A percentile compares a stretch with the other conserved stretches of the same genome.
Evolutionary conservation across 1,140 invertebrate species (phyloP).

Genomic region (Nomia melanderi): DNA sequence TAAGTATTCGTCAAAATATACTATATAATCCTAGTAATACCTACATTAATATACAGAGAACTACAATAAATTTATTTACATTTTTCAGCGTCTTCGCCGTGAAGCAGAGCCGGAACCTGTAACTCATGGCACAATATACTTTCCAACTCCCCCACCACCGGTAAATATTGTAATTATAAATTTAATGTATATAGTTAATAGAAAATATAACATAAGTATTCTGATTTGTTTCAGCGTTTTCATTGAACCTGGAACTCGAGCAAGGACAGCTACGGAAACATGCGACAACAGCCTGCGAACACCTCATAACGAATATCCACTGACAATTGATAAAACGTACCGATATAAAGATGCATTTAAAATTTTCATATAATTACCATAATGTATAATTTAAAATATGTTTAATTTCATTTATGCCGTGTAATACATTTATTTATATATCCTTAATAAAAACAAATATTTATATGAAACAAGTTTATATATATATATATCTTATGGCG

Average conservation of each 20-base stretch:
- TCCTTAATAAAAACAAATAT: not conserved
- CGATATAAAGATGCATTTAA: not conserved
- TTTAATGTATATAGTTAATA: too few species aligned
- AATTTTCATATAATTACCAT: not conserved
- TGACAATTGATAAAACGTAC: not conserved
- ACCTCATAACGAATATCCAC: not conserved
- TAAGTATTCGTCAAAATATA: constrained; percentile 9
- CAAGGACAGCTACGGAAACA: too few species aligned
- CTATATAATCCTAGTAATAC: not conserved
- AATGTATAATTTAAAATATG: not conserved
- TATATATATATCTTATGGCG: not conserved
- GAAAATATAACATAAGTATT: too few species aligned
- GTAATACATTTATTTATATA: not conserved
- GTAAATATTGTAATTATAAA: too few species aligned
- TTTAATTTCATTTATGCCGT: not conserved
- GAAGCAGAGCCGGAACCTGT: constrained; percentile 5
- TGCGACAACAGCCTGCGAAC: too few species aligned
- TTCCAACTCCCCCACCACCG: constrained; percentile 3
- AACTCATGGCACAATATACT: not conserved
- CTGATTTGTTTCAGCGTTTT: constrained; percentile 2
- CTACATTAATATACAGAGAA: not conserved
- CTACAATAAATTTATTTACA: not conserved
- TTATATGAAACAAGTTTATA: not conserved
- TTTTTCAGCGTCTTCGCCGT: constrained; percentile 14
- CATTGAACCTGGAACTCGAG: too few species aligned